Conservation (phyloP, 2,888 invertebrate genomes). For the Andrena hattorfiana region DNA sequence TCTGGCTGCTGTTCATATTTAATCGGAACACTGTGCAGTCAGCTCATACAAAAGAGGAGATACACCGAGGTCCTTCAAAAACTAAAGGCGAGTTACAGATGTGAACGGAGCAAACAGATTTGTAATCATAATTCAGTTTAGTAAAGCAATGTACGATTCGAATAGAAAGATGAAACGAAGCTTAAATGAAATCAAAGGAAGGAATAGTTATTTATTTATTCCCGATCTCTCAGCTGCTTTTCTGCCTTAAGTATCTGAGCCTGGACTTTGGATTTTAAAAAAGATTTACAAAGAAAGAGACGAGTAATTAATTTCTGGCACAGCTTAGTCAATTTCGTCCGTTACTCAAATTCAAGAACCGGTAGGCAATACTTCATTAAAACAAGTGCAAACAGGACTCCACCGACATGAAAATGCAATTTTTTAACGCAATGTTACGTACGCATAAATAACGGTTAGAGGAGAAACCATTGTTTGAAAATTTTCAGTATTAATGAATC, state of each 20-base stretch:
- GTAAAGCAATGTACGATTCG: background rate
- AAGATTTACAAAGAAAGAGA: background rate
- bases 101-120: conserved; percentile 13
- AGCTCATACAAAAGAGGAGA: conserved; percentile 80
- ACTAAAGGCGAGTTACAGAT: conserved; percentile 1
- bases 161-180: background rate
- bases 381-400: conserved; percentile 14
- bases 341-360: background rate
- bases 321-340: background rate
- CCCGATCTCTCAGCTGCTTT: background rate
- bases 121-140: conserved; percentile 3
- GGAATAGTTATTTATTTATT: background rate
- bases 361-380: background rate
- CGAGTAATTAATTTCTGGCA: background rate
- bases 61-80: conserved; percentile 31
- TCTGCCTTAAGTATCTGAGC: background rate
- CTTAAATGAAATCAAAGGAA: conserved; percentile 6
- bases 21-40: conserved; percentile 76
- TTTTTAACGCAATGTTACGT: conserved; percentile 21
- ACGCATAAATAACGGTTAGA: conserved; percentile 38
- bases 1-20: conserved; percentile 62
- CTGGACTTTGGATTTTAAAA: background rate
- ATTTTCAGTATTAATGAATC: conserved; percentile 15
- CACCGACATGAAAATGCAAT: conserved; percentile 2
- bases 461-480: conserved; percentile 34